Base-by-base conservation (phyloP, 1,140 invertebrate species). In the Epicauta chinensis region DNA sequence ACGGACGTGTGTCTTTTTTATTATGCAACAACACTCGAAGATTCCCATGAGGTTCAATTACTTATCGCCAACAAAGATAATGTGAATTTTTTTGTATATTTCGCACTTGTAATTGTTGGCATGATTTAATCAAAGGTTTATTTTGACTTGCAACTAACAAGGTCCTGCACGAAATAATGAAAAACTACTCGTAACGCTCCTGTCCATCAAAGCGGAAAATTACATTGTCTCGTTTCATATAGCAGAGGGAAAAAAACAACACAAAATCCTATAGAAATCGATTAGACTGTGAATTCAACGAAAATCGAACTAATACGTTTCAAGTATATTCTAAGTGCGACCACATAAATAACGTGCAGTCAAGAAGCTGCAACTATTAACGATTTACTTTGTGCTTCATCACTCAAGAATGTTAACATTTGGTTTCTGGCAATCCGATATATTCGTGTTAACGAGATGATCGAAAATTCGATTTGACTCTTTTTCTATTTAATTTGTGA, bases 131-230 rank as follows among this genome's bases (percentile, higher is more conserved):
- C 40, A 31, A 51, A 47, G n/a, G n/a, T n/a, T 43, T 38, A 43
- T 57, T 53, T 53, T 46, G 52, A 49, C 44, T 37, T 45, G 39
- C 51, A 57, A 53, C 53, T 56, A 59, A 56, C 58, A 53, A 56
- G 56, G 23, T 43, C 23, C 39, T 3, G 53, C 31, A 52, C 46
- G 54, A 46, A 56, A 59, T 55, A 55, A 41, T 49, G 48, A 51
- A 52, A 62, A 59, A 23, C 23, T 23, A 52, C 52, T 51, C 45
- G 55, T 57, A 62, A 49, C 59, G 57, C 50, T 53, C 42, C 45
- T 57, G 58, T 60, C 62, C 58, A 66, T 66, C 56, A 66, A 66
- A 64, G 45, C 62, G 60, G 61, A 62, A 66, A 66, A 66, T 66
- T 66, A 66, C 62, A 64, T 64, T 66, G 64, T 66, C 61, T 60